Percentiles rank a stretch among this genome's conserved stretches.
These are phyloP conservation scores for Synanthedon myopaeformis DNA, from an alignment of 2,888 invertebrate genomes.

Conservation along the genomic window DNA sequence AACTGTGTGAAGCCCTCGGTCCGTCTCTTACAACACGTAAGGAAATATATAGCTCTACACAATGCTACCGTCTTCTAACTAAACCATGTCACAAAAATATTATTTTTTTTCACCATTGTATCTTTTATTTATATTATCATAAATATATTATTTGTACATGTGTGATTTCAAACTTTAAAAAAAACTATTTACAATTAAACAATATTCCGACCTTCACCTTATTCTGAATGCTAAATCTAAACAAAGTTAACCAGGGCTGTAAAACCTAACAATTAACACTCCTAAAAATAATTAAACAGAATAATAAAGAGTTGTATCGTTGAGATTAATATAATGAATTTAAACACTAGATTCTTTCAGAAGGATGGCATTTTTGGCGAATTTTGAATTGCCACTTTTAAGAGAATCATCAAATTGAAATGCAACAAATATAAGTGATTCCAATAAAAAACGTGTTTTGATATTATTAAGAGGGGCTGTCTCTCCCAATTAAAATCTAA, in stretches of 20 bases:
- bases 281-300: conserved; percentile 3
- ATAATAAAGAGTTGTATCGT: conserved; percentile 4
- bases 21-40: conserved; percentile 32
- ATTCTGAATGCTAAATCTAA: conserved; percentile 39
- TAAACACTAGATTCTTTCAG: no score
- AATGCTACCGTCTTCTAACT: conserved; percentile 34
- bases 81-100: conserved; percentile 66
- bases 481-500: no score
- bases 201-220: conserved; percentile 45
- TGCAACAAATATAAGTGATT: no score
- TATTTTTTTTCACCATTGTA: conserved; percentile 46
- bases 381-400: no score
- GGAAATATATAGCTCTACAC: conserved; percentile 45
- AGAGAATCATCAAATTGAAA: no score
- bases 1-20: conserved; percentile 52
- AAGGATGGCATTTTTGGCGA: no score
- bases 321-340: conserved; percentile 1
- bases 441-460: no score
- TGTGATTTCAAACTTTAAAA: conserved; percentile 36
- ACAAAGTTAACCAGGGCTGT: conserved; percentile 48
- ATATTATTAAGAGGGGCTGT: no score
- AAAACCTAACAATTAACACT: conserved; percentile 36
- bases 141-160: conserved; percentile 63
- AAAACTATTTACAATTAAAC: conserved; percentile 50
- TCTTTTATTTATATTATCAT: conserved; percentile 39